Evolutionary conservation across 2,797 vertebrate genomes (phyloP).

Genomic region (Chromobotia macracanthus): DNA sequence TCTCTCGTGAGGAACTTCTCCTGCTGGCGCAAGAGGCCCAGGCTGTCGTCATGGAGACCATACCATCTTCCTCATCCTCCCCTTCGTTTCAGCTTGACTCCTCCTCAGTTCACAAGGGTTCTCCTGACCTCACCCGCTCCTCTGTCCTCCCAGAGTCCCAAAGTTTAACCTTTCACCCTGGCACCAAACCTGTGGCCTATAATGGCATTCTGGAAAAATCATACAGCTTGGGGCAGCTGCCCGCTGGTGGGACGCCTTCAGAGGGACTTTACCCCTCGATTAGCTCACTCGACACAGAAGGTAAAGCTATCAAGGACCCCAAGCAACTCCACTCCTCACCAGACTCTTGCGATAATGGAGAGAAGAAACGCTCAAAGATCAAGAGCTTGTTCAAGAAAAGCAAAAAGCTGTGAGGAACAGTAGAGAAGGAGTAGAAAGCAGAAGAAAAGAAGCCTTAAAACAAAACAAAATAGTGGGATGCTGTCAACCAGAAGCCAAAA

Average conservation of each 20-base stretch:
- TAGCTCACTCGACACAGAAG: conserved; percentile 85
- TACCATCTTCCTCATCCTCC: conserved; percentile 63
- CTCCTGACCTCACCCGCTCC: conserved; percentile 86
- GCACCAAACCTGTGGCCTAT: conserved; percentile 79
- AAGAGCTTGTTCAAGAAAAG: conserved; percentile 98
- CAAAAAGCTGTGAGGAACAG: conserved; percentile 62
- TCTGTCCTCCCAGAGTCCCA: conserved; percentile 83
- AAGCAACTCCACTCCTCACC: conserved; percentile 86
- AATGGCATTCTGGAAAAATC: conserved; percentile 98
- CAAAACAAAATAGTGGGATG: conserved; percentile 55
- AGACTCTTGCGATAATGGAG: conserved; percentile 90
- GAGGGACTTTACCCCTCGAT: conserved; percentile 86
- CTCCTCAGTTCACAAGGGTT: conserved; percentile 80
- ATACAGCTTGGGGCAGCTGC: conserved; percentile 93
- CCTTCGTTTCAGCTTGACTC: conserved; percentile 81
- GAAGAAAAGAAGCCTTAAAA: conserved; percentile 68
- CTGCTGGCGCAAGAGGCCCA: conserved; percentile 77
- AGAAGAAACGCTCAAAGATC: conserved; percentile 97
- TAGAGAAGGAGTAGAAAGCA: conserved; percentile 45
- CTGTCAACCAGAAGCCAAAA: conserved; percentile 73
- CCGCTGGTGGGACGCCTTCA: conserved; percentile 74
- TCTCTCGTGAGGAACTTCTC: conserved; percentile 89
- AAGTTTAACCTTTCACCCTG: conserved; percentile 84
- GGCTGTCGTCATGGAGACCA: conserved; percentile 75
- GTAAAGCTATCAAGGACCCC: conserved; percentile 81